A percentile compares a stretch with the other conserved stretches of the same genome.
Conservation (phyloP, 2,113 vertebrate genomes). For the Coptodon rendalli region DNA sequence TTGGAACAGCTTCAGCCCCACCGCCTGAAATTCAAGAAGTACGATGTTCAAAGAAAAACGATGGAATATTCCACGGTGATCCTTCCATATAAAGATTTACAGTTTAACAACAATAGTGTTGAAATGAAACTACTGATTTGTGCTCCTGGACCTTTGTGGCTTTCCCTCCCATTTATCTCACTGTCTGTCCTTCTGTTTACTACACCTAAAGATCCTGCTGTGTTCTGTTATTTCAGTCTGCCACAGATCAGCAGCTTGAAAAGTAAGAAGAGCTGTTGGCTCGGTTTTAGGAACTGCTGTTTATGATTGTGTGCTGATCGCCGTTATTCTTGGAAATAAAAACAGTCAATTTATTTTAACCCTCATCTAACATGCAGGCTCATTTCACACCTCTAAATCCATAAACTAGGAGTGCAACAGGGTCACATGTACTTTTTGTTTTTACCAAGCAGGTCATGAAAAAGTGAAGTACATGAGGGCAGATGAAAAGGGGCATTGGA, state of each 20-base stretch:
- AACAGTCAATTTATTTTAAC: not conserved
- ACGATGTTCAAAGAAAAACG: not conserved
- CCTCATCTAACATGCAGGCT: accelerated
- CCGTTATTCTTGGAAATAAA: not conserved
- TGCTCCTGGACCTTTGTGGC: not conserved
- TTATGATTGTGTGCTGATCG: not conserved
- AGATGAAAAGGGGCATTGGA: not conserved
- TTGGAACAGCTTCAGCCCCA: not conserved
- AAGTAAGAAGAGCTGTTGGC: not conserved
- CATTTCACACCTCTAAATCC: not conserved
- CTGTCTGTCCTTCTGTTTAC: not conserved
- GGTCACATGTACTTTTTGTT: not conserved
- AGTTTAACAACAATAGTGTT: not conserved
- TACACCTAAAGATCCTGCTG: not conserved
- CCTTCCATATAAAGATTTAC: not conserved
- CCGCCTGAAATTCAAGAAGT: not conserved
- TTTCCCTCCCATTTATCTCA: not conserved
- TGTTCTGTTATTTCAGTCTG: not conserved
- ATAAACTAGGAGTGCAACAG: not conserved
- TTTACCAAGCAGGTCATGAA: not conserved
- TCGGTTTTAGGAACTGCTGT: not conserved
- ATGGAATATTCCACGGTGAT: not conserved
- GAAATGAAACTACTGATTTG: not conserved
- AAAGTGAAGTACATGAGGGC: not conserved
- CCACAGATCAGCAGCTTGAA: not conserved